phyloP scores from a whole-genome alignment of 2,113 vertebrate species.

The Lonchura striata region DNA sequence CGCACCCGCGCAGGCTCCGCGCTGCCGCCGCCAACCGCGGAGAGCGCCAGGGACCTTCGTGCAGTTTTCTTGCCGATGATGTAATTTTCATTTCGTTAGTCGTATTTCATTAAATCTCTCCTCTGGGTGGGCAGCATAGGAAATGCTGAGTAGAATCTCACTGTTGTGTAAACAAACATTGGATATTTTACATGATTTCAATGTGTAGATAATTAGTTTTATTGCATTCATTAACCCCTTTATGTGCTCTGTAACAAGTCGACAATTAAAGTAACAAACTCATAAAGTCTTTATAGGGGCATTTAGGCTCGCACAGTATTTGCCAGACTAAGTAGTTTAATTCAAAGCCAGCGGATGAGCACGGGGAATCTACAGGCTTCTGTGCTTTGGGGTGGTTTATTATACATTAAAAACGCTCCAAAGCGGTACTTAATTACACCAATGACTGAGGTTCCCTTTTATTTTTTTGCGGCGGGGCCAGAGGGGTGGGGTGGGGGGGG shows the following conservation, averaged over 20 bases:
- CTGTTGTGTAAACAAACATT: conserved; percentile 70
- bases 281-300: conserved; percentile 82
- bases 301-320: conserved; percentile 79
- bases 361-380: not conserved
- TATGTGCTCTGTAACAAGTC: conserved; percentile 89
- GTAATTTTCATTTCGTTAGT: conserved; percentile 65
- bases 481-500: no score
- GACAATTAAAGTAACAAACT: conserved; percentile 95
- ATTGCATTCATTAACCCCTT: conserved; percentile 91
- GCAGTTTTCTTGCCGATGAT: conserved; percentile 24
- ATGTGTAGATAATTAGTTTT: conserved; percentile 89
- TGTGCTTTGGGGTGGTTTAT: conserved; percentile 31
- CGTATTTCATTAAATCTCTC: conserved; percentile 69
- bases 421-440: conserved; percentile 49
- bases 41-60: not conserved
- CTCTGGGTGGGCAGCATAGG: conserved; percentile 68
- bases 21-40: not conserved
- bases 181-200: conserved; percentile 84
- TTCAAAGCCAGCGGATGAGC: conserved; percentile 61
- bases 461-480: not conserved
- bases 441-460: not conserved
- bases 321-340: conserved; percentile 81
- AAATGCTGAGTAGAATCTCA: conserved; percentile 40
- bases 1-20: not conserved
- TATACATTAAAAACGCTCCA: conserved; percentile 27